These are phyloP conservation scores for Tromatobia lineatoria DNA, from an alignment of 2,888 invertebrate species.

Conservation along the genomic window DNA sequence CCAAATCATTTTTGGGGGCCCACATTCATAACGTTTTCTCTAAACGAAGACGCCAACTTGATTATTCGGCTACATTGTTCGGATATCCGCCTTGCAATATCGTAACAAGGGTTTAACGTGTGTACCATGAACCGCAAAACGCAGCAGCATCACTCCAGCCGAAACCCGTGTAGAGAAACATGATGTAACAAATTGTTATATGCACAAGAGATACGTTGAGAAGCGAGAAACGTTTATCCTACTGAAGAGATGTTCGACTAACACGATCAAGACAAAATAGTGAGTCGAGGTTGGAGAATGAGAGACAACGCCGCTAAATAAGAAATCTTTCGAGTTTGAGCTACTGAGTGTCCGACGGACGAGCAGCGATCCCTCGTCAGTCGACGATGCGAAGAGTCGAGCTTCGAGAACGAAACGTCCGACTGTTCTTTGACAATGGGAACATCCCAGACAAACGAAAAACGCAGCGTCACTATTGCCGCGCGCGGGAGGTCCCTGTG, in stretches of 20 bases:
- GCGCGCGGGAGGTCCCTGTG: slow-evolving; percentile 80
- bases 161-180: not conserved
- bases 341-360: slow-evolving; percentile 69
- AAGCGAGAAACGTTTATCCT: slow-evolving; percentile 39
- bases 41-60: not conserved
- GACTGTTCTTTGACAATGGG: slow-evolving; percentile 75
- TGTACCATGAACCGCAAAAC: not conserved
- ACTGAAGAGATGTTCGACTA: slow-evolving; percentile 45
- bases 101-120: slow-evolving; percentile 4
- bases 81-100: slow-evolving; percentile 2
- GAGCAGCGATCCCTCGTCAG: slow-evolving; percentile 68
- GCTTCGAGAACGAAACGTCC: slow-evolving; percentile 70
- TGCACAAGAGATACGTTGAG: slow-evolving; percentile 38
- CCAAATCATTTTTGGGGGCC: too few relatives aligned
- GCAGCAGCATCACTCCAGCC: slow-evolving; percentile 12
- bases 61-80: slow-evolving; percentile 30
- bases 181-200: slow-evolving; percentile 61
- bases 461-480: slow-evolving; percentile 79
- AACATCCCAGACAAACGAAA: slow-evolving; percentile 74
- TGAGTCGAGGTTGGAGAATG: slow-evolving; percentile 35
- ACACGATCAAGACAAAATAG: slow-evolving; percentile 31
- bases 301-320: slow-evolving; percentile 47
- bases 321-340: slow-evolving; percentile 67
- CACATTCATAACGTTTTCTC: too few relatives aligned
- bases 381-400: slow-evolving; percentile 56